phyloP scores from a whole-genome alignment of 2,888 invertebrate species.

The Eristalinus sepulchralis region DNA sequence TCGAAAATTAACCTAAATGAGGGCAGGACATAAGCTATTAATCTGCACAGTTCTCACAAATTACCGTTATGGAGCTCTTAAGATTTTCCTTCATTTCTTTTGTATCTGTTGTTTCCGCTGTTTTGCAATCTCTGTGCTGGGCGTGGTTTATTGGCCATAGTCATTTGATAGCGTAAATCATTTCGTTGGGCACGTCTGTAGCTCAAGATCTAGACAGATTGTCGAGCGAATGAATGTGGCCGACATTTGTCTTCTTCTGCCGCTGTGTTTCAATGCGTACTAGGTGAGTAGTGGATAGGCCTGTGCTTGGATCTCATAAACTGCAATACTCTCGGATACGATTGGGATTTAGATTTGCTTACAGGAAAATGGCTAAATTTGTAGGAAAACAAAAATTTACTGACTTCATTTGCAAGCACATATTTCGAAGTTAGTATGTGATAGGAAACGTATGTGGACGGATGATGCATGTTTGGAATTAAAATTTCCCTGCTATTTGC shows the following conservation, averaged over 20 bases:
- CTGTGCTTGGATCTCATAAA: no score
- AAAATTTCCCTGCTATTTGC: no score
- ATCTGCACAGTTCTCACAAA: constrained; percentile 66
- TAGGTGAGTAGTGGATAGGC: background rate
- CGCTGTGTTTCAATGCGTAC: background rate
- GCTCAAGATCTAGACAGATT: background rate
- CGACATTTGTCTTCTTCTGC: background rate
- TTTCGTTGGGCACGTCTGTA: constrained; percentile 4
- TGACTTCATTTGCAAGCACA: no score
- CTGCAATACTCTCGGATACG: no score
- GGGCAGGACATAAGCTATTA: constrained; percentile 67
- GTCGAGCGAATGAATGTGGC: background rate
- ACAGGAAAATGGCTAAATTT: no score
- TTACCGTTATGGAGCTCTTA: constrained; percentile 47
- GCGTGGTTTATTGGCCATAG: background rate
- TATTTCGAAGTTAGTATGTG: no score
- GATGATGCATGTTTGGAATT: no score
- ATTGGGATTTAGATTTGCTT: no score
- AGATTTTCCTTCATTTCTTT: background rate
- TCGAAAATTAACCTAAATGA: constrained; percentile 69
- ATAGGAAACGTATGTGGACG: no score
- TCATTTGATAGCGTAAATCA: constrained; percentile 7
- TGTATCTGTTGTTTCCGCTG: background rate
- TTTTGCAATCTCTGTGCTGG: background rate
- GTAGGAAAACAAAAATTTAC: no score